phyloP scores from a whole-genome alignment of 2,888 invertebrate genomes.

The Allophyes oxyacanthae region DNA sequence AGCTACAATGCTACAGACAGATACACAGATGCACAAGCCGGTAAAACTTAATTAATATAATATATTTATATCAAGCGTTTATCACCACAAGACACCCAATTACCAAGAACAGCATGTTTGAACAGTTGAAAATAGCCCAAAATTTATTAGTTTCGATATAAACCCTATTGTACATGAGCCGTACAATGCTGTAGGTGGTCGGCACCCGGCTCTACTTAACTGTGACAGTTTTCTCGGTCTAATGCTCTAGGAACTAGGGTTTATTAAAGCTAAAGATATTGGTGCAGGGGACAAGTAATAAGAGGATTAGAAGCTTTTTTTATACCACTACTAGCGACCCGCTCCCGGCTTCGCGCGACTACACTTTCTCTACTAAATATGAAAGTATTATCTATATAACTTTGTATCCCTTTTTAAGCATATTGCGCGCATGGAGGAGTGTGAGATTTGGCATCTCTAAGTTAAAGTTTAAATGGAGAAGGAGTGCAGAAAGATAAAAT shows the following conservation, averaged over 20 bases:
- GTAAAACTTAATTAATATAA: no score
- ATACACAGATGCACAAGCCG: no score
- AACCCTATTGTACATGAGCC: constrained; percentile 12
- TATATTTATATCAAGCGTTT: constrained; percentile 1
- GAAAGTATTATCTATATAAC: no score
- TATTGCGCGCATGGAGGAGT: no score
- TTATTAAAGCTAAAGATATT: constrained; percentile 29
- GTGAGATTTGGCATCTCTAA: no score
- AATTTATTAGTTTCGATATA: constrained; percentile 23
- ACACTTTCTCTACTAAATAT: no score
- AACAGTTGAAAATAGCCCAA: constrained; percentile 13
- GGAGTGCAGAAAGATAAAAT: no score
- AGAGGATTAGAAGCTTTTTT: background rate
- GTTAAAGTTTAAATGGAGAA: no score
- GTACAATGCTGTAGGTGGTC: constrained; percentile 33
- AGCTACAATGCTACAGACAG: no score
- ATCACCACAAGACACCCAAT: constrained; percentile 19
- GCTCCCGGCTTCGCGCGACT: no score
- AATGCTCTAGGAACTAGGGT: constrained; percentile 45
- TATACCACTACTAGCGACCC: no score
- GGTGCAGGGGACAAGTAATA: constrained; percentile 3
- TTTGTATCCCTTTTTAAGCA: no score
- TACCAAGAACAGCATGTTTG: constrained; percentile 15
- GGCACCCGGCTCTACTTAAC: constrained; percentile 33
- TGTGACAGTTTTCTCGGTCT: constrained; percentile 56